Evolutionary conservation across 2,888 invertebrate species (phyloP).

Genomic region (Chrysolina haemoptera): DNA sequence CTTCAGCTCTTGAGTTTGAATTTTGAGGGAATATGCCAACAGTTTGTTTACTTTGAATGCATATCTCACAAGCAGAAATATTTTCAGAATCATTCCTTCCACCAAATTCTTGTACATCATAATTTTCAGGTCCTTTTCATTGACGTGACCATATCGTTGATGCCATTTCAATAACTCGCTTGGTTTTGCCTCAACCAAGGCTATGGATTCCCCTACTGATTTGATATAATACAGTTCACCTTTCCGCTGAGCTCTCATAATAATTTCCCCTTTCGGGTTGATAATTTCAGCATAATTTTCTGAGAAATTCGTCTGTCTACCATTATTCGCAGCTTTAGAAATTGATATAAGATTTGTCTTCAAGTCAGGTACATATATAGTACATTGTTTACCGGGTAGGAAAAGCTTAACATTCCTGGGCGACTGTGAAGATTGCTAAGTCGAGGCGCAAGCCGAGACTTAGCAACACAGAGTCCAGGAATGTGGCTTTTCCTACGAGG

Average conservation of each 20-base stretch:
- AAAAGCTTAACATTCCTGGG: no score
- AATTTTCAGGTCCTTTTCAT: constrained; percentile 1
- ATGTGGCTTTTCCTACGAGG: no score
- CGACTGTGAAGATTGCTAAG: no score
- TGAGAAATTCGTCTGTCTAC: neutral
- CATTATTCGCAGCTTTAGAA: neutral
- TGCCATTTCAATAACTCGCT: constrained; percentile 6
- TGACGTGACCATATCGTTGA: neutral
- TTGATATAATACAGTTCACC: neutral
- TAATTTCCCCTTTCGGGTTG: neutral
- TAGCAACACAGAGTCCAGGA: no score
- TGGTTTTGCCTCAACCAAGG: neutral
- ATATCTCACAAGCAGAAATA: neutral
- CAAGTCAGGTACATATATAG: neutral
- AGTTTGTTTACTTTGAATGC: constrained; percentile 2
- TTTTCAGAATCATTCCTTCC: neutral
- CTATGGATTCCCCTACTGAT: neutral
- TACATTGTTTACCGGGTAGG: no score
- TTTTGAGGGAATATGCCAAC: neutral
- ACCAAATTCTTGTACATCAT: neutral
- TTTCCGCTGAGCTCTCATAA: constrained; percentile 2
- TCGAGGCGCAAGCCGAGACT: no score
- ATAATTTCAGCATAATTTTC: neutral
- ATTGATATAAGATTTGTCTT: neutral
- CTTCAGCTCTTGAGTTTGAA: neutral